A percentile compares a stretch with the other conserved stretches of the same genome.
Conservation (phyloP, 1,140 invertebrate species). For the Trichonephila clavata region DNA sequence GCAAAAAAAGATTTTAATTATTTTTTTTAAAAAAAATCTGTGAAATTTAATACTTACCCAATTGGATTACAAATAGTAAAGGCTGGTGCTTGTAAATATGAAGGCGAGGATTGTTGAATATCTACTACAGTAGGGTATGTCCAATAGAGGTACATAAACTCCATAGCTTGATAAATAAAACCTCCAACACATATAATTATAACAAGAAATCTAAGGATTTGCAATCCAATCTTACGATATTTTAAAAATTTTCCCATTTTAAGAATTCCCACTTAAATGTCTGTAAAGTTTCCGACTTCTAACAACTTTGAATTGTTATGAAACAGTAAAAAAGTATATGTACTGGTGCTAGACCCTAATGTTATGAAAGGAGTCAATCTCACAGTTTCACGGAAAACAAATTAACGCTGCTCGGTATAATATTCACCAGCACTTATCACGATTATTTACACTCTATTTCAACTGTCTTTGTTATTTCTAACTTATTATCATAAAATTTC, state of each 20-base stretch:
- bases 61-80: slow-evolving; percentile 65
- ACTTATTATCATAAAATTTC: too few species aligned
- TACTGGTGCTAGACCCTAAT: not conserved
- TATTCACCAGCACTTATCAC: too few species aligned
- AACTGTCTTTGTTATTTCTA: too few species aligned
- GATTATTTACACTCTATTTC: too few species aligned
- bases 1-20: not conserved
- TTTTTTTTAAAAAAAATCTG: not conserved
- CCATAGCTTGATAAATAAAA: slow-evolving; percentile 60
- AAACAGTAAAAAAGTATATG: not conserved
- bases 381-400: not conserved
- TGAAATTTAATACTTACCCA: slow-evolving; percentile 39
- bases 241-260: not conserved
- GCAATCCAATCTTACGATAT: not conserved
- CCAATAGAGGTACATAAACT: slow-evolving; percentile 60
- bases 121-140: slow-evolving; percentile 70
- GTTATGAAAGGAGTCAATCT: not conserved
- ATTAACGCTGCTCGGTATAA: too few species aligned
- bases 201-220: not conserved
- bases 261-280: not conserved
- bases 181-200: slow-evolving; percentile 56
- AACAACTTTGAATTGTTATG: not conserved
- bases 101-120: slow-evolving; percentile 39
- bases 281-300: not conserved
- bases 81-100: slow-evolving; percentile 42